Base-by-base conservation (phyloP, 2,797 vertebrate species). In the Paguma larvata region DNA sequence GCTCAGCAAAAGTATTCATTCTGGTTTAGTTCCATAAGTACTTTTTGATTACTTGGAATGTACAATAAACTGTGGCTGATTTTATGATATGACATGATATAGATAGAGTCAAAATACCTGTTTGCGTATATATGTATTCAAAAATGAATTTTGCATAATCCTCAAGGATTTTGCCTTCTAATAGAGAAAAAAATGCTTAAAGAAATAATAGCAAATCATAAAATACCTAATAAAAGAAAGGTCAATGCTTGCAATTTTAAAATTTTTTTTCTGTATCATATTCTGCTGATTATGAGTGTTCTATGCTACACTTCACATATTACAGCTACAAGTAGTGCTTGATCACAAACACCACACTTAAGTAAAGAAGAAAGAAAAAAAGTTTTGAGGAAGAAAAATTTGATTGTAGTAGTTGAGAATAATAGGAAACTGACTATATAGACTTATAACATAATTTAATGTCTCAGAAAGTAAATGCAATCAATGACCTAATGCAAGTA, bases 381-480 rank as follows among this genome's bases (percentile, higher is more conserved):
- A 34, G 1, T 12, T 53, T 77, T 51, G 18, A 93, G 62, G 27
- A 73, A 91, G 46, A 91, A 94, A 89, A 84, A 72, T 21, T 30
- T 72, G 4, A 0, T 32, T 92, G 94, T 75, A 89, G 8, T 44
- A 82, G 63, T 32, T 72, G n/a, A 86, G 14, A 80, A 65, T 65
- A 85, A 70, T 1, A 75, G 25, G 14, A 83, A 93, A 93, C 16
- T 96, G 6, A 75, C n/a, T 80, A 56, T 46, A 30, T 11, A 91
- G 1, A 1, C 21, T 92, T 91, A 79, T 4, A 85, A 3, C n/a
- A 32, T 56, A 21, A 77, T n/a, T 84, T 89, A 46, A 83, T 75
- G 92, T 90, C 87, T 32, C 32, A 90, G 51, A 96, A 83, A 90
- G 88, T 80, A 68, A 89, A 70, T 67, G 30, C 34, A 25, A 75